Evolutionary conservation across 2,113 vertebrate genomes (phyloP), one percentile per base, ranked within the genome.

Genomic region (Seriola quinqueradiata): DNA sequence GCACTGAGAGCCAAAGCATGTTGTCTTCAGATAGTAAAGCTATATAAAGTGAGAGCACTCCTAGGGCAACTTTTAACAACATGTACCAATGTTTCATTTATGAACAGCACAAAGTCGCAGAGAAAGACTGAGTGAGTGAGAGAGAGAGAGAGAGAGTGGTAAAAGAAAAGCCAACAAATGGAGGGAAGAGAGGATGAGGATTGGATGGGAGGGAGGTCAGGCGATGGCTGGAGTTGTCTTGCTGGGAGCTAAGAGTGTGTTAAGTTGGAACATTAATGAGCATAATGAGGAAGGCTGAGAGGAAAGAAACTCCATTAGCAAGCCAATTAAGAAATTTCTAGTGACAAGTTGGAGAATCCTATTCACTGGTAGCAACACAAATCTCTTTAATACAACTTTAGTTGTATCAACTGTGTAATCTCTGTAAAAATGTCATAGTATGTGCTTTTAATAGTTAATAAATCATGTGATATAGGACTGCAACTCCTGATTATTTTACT

Each of bases 41-140:
- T 40, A 52, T 68, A 83, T 73, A 74, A 89, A 92, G 75, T 44
- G 60, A 52, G 19, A 87, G 79, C 68, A 75, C 79, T 89, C 73
- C 68, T 14, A 76, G 19, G 50, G 65, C 40, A 84, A 81, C 58
- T 90, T 78, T 87, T 67, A 88, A 72, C 74, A 82, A 66, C 50
- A 3, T 38, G 21, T 50, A 16, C 8, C 50, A 1, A 92, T 92
- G 87, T 85, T 90, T 90, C 60, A 87, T 93, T 93, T 82, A 93
- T 90, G 86, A 93, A 48, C 36, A 16, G 28, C 3, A 4, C 66
- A 46, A 10, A 48, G 38, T 25, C 40, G 4, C 1, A 9, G 40
- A 63, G 16, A 25, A 21, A 69, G 60, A 64, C 23, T 11, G 13
- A 70, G 65, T 25, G 36, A 67, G 57, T 23, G 13, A 19, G 12